Percentiles rank a stretch among this genome's conserved stretches.
Evolutionary conservation across 2,888 invertebrate genomes (phyloP).

Genomic region (Falcaria lacertinaria): DNA sequence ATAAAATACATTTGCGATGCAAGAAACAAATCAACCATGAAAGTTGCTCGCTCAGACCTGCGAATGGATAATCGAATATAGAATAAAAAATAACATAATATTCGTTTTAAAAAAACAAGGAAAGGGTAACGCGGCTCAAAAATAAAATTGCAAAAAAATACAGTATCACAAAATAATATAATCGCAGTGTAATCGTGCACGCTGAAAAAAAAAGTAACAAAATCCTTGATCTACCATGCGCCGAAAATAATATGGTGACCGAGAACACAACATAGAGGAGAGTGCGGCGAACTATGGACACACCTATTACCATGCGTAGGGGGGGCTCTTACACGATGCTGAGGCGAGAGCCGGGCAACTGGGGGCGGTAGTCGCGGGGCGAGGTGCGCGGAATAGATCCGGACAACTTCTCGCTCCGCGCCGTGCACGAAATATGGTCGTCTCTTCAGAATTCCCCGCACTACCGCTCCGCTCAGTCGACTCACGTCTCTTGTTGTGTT

Average conservation of each 20-base stretch:
- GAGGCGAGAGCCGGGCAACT: constrained; percentile 26
- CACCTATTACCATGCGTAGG: constrained; percentile 71
- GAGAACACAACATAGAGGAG: constrained; percentile 17
- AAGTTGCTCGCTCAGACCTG: too few species aligned
- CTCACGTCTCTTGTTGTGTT: constrained; percentile 33
- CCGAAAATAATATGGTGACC: constrained; percentile 13
- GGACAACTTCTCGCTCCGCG: constrained; percentile 6
- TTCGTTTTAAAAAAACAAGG: too few species aligned
- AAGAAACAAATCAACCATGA: too few species aligned
- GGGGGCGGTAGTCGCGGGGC: constrained; percentile 10
- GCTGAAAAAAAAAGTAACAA: constrained; percentile 7
- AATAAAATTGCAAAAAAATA: too few species aligned
- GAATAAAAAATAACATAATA: too few species aligned
- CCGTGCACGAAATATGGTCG: neutral
- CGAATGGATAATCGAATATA: too few species aligned
- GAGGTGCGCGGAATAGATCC: neutral
- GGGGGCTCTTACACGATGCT: constrained; percentile 55
- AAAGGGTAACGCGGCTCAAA: too few species aligned
- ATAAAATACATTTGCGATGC: too few species aligned
- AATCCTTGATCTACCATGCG: constrained; percentile 12
- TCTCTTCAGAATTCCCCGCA: constrained; percentile 37
- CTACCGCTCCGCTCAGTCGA: constrained; percentile 37
- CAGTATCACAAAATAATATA: neutral
- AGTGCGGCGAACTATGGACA: constrained; percentile 55
- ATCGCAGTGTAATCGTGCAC: neutral